Percentiles rank a stretch among this genome's conserved stretches.
phyloP scores from a whole-genome alignment of 2,797 vertebrate genomes.

The Ptychobarbus kaznakovi region DNA sequence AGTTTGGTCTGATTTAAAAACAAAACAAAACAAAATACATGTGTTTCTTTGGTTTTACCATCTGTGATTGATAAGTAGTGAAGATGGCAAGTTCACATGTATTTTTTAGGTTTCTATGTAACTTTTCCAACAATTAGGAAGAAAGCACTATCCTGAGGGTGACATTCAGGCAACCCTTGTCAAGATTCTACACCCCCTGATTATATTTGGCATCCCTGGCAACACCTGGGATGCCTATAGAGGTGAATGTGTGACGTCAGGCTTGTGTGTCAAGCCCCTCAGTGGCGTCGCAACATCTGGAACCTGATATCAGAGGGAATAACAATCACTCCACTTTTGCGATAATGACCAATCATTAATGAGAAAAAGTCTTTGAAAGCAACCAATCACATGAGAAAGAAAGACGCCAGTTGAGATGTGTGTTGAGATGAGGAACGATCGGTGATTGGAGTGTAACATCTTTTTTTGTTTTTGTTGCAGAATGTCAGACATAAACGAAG shows the following conservation, averaged over 20 bases:
- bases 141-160: constrained; percentile 91
- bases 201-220: constrained; percentile 69
- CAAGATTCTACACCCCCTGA: constrained; percentile 76
- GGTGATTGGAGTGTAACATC: constrained; percentile 75
- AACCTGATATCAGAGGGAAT: constrained; percentile 64
- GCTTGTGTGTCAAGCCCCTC: constrained; percentile 77
- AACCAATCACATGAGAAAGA: constrained; percentile 81
- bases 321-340: constrained; percentile 76
- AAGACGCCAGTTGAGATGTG: constrained; percentile 71
- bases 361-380: constrained; percentile 74
- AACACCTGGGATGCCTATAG: constrained; percentile 71
- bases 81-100: constrained; percentile 55
- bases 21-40: constrained; percentile 18
- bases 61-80: constrained; percentile 58
- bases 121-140: constrained; percentile 92
- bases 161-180: constrained; percentile 75
- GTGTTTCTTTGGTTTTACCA: constrained; percentile 75
- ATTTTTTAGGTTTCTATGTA: constrained; percentile 76
- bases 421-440: constrained; percentile 84
- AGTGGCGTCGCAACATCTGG: constrained; percentile 66
- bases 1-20: constrained; percentile 24
- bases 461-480: constrained; percentile 80
- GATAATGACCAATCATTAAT: constrained; percentile 80
- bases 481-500: constrained; percentile 86
- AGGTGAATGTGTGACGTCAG: constrained; percentile 30